These are phyloP conservation scores for Glossosoma conforme DNA, from an alignment of 1,140 invertebrate species.

Conservation along the genomic window DNA sequence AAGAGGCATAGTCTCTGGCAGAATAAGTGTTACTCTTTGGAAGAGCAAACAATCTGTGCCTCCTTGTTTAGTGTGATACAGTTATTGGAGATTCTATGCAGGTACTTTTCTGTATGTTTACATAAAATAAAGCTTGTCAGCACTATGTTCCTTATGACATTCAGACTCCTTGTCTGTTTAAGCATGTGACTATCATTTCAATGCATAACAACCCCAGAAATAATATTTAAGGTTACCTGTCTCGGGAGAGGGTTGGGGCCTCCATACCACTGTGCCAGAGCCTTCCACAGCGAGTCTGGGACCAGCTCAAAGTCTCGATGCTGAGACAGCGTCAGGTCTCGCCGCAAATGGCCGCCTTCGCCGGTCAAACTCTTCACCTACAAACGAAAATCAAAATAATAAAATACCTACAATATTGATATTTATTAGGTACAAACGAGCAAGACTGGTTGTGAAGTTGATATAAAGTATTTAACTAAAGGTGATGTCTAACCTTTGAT, in stretches of 20 bases:
- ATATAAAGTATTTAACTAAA: conserved; percentile 11
- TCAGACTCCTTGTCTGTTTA: no score
- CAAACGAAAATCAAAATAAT: conserved; percentile 21
- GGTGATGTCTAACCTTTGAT: conserved; percentile 55
- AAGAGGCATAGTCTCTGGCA: no score
- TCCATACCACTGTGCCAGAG: conserved; percentile 79
- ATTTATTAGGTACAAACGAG: neutral
- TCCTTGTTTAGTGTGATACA: no score
- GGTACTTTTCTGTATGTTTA: no score
- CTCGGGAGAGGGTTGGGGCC: conserved; percentile 73
- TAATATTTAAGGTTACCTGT: conserved; percentile 62
- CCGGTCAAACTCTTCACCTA: conserved; percentile 65
- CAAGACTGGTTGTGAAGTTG: neutral
- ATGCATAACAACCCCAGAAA: no score
- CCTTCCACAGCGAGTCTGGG: conserved; percentile 80
- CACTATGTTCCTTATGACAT: no score
- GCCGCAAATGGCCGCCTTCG: conserved; percentile 75
- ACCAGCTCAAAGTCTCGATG: conserved; percentile 78
- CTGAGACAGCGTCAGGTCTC: conserved; percentile 63
- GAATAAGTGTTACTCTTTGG: no score
- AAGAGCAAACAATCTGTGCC: no score
- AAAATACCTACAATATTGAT: conserved; percentile 7
- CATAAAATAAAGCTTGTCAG: no score
- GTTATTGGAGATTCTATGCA: no score
- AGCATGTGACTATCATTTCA: no score